Percentiles rank a stretch among this genome's conserved stretches.
Conservation (phyloP, 2,797 vertebrate species). For the Hoplostethus mediterraneus region DNA sequence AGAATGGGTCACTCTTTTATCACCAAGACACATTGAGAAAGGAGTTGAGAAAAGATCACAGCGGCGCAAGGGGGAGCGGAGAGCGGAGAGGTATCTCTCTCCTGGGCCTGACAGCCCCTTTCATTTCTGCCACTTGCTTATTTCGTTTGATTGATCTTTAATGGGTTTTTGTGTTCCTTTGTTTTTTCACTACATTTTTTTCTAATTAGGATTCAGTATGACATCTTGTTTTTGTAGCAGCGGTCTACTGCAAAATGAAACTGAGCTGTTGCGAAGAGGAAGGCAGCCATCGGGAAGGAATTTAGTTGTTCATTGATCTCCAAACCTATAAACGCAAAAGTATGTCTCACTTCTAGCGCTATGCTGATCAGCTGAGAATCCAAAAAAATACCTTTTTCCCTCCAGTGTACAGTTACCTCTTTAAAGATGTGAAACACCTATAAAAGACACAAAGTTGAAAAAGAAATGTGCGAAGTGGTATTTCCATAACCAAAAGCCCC, state of each 20-base stretch:
- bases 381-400: slow-evolving; percentile 33
- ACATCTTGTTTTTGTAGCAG: slow-evolving; percentile 50
- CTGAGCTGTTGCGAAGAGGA: slow-evolving; percentile 43
- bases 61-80: slow-evolving; percentile 45
- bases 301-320: slow-evolving; percentile 61
- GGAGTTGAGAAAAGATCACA: slow-evolving; percentile 71
- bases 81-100: slow-evolving; percentile 61
- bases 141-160: slow-evolving; percentile 75
- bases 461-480: slow-evolving; percentile 18
- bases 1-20: slow-evolving; percentile 73
- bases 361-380: slow-evolving; percentile 25
- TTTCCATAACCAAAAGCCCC: slow-evolving; percentile 30
- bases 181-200: slow-evolving; percentile 50
- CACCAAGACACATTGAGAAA: slow-evolving; percentile 68
- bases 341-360: slow-evolving; percentile 30
- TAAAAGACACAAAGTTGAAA: slow-evolving; percentile 28
- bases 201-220: slow-evolving; percentile 63
- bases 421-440: slow-evolving; percentile 42
- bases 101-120: slow-evolving; percentile 65
- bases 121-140: slow-evolving; percentile 65
- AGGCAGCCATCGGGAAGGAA: slow-evolving; percentile 50
- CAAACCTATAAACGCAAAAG: slow-evolving; percentile 45
- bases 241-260: slow-evolving; percentile 50
- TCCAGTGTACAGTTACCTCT: slow-evolving; percentile 23
- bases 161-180: slow-evolving; percentile 65